Conservation (phyloP, 2,888 invertebrate species). For the Strigamia maritima region DNA sequence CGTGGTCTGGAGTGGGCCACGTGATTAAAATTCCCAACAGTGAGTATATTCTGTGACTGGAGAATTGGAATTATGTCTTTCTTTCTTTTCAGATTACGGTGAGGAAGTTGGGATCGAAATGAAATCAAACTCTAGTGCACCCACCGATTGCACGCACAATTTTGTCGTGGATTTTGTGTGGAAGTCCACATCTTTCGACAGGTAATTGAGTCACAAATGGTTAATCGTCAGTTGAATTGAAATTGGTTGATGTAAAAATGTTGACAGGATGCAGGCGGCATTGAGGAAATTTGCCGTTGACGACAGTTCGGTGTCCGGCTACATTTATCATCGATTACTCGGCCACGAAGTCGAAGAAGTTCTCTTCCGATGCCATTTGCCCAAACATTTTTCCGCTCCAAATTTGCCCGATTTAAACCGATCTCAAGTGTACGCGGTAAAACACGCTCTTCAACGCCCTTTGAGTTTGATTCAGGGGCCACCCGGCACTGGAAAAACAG, state of each 20-base stretch:
- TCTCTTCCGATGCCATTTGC: constrained; percentile 82
- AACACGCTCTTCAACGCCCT: constrained; percentile 94
- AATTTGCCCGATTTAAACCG: constrained; percentile 96
- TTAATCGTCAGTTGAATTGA: not conserved
- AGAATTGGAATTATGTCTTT: not conserved
- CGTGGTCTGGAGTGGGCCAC: constrained; percentile 97
- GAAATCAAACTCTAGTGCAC: constrained; percentile 86
- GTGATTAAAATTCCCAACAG: constrained; percentile 71
- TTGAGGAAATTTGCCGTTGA: constrained; percentile 93
- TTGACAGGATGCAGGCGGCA: constrained; percentile 83
- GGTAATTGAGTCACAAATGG: constrained; percentile 56
- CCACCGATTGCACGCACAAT: constrained; percentile 88
- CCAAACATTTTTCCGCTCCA: constrained; percentile 95
- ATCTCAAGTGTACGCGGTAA: constrained; percentile 97
- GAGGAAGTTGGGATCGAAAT: constrained; percentile 97
- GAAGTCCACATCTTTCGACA: constrained; percentile 97
- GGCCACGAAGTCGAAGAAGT: constrained; percentile 94
- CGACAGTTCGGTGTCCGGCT: constrained; percentile 92
- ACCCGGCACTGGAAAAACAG: constrained; percentile 97
- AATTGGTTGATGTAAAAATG: not conserved
- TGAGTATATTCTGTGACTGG: constrained; percentile 47
- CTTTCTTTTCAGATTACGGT: constrained; percentile 67
- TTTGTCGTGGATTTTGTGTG: constrained; percentile 98
- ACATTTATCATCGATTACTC: constrained; percentile 92
- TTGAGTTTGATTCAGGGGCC: constrained; percentile 92